Conservation (phyloP, 2,113 vertebrate species). For the Zosterops japonicus region DNA sequence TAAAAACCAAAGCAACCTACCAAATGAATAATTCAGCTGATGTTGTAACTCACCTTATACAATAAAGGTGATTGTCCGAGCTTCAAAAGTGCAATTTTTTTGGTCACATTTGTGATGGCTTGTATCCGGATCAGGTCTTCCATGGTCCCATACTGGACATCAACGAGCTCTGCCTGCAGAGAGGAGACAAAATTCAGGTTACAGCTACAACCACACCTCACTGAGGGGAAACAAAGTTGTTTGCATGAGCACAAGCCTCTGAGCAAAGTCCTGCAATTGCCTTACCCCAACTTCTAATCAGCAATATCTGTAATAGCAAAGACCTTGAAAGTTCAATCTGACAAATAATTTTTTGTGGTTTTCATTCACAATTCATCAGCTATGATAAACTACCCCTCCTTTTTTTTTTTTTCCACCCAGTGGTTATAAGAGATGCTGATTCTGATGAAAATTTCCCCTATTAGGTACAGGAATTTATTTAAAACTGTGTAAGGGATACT, state of each 20-base stretch:
- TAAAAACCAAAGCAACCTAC: not conserved
- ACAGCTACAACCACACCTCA: not conserved
- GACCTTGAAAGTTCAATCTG: not conserved
- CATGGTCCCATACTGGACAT: constrained; percentile 85
- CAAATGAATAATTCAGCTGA: not conserved
- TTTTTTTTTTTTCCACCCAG: too few species aligned
- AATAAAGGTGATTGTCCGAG: constrained; percentile 87
- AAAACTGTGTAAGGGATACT: not conserved
- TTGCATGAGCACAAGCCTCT: not conserved
- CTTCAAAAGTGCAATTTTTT: constrained; percentile 90
- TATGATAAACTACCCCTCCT: fast-evolving
- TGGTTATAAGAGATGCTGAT: not conserved
- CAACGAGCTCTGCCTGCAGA: constrained; percentile 86
- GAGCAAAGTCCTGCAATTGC: not conserved
- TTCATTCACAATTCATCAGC: not conserved
- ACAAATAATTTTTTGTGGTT: not conserved
- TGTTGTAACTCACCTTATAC: constrained; percentile 82
- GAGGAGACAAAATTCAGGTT: not conserved
- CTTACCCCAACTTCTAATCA: not conserved
- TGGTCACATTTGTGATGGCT: constrained; percentile 76
- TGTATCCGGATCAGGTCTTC: constrained; percentile 80
- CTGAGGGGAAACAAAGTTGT: not conserved
- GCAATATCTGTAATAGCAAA: not conserved
- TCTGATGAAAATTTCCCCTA: not conserved
- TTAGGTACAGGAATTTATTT: not conserved